Evolutionary conservation across 2,888 invertebrate species (phyloP), one percentile per base, ranked within the genome.

Genomic region (Melanchra persicariae): DNA sequence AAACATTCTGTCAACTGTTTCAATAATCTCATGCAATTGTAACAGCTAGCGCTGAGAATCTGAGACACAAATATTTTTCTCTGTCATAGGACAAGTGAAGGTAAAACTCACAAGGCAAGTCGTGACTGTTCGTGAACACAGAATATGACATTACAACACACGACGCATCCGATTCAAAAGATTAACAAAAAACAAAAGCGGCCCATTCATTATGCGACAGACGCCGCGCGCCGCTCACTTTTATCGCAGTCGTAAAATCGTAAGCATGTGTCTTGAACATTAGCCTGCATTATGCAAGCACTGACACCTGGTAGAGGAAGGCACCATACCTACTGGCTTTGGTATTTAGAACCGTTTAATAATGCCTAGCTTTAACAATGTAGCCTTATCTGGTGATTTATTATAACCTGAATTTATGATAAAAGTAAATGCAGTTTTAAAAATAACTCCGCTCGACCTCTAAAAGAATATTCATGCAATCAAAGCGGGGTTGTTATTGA

Each of bases 231-330:
- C 45, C 74, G 70, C 67, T 62, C 62, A 68, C 59, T 61, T 87
- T 85, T 82, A 78, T 86, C 84, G 77, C 76, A 77, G 83, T 81
- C 87, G 79, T 85, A 75, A 80, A 82, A 77, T 82, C 73, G 74
- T 74, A 79, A 57, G 63, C 68, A 59, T 64, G 73, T 76, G 83
- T 66, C 69, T 67, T 37, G 54, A 55, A 61, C 77, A 76, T 75
- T 72, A 70, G 45, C 64, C 66, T 54, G 63, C 54, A 59, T 80
- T 76, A 73, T 70, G 19, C 55, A 51, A 60, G 62, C 51, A 55
- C 55, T 63, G 72, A 67, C 80, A 83, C 70, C 70, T 65, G 74
- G 74, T 62, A 12, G 63, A 59, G n/a, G 19, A 12, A 55, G 58
- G 58, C 49, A 74, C 67, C 15, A 15, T 67, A 62, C 47, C 54